Conservation (phyloP, 2,797 vertebrate genomes). For the Mus spretus region DNA sequence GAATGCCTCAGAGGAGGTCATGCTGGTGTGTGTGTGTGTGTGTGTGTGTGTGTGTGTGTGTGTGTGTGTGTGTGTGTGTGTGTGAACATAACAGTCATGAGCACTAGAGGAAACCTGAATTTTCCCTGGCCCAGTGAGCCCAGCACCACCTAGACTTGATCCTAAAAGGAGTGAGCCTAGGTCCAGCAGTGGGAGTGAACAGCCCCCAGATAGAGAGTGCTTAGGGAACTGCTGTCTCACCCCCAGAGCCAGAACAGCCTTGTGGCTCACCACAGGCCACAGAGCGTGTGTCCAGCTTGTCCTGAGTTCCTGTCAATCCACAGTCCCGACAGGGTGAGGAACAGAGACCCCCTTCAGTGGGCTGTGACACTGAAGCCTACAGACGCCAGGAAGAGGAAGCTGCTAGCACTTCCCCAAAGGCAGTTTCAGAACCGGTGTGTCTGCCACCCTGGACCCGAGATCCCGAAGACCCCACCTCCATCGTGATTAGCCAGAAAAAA, state of each 20-base stretch:
- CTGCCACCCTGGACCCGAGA: background rate
- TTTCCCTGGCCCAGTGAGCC: background rate
- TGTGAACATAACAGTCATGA: background rate
- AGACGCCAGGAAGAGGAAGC: constrained; percentile 79
- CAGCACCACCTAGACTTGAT: background rate
- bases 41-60: too few species aligned
- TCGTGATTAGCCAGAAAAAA: background rate
- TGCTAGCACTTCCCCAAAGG: constrained; percentile 77
- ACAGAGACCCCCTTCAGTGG: constrained; percentile 45
- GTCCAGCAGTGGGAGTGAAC: background rate
- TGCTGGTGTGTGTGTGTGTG: background rate
- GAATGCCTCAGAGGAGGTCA: background rate
- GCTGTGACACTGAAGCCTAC: constrained; percentile 16
- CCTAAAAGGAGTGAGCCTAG: background rate
- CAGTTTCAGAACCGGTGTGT: constrained; percentile 73
- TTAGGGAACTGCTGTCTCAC: background rate
- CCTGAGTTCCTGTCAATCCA: constrained; percentile 2
- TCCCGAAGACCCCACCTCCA: background rate
- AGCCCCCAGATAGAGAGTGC: background rate
- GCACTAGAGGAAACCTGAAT: background rate
- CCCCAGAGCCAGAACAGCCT: background rate
- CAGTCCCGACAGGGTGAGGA: background rate
- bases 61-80: too few species aligned
- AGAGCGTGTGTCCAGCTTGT: background rate
- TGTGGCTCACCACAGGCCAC: constrained; percentile 12